Evolutionary conservation across 2,113 vertebrate genomes (phyloP).

Genomic region (Uropsilus gracilis): DNA sequence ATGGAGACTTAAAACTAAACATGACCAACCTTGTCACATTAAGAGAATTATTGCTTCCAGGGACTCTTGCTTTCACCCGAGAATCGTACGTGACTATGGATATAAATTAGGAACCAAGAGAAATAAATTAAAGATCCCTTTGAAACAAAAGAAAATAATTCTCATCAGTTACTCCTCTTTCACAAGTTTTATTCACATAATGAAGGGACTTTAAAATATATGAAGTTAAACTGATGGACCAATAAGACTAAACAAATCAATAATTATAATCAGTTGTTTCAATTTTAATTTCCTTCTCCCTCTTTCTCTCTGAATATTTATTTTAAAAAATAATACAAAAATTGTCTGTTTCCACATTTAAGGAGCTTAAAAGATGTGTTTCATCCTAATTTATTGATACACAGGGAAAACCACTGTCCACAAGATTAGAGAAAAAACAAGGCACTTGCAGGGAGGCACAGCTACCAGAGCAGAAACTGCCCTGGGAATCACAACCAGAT

Average conservation of each 20-base stretch:
- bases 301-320: not conserved
- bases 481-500: no score
- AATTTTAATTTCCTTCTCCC: not conserved
- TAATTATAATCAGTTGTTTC: not conserved
- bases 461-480: not conserved
- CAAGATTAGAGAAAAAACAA: not conserved
- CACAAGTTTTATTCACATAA: not conserved
- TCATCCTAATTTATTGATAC: not conserved
- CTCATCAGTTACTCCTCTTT: not conserved
- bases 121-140: not conserved
- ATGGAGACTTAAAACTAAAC: not conserved
- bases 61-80: not conserved
- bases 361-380: not conserved
- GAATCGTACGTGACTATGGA: no score
- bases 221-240: not conserved
- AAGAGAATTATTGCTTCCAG: not conserved
- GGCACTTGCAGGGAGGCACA: not conserved
- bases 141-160: not conserved
- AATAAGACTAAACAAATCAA: not conserved
- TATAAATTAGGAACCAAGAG: not conserved
- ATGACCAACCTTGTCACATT: not conserved
- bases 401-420: not conserved
- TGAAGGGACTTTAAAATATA: not conserved
- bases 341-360: not conserved
- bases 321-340: not conserved